Percentiles rank a stretch among this genome's conserved stretches.
Conservation (phyloP, 2,113 vertebrate genomes). For the Microcebus ravelobensis region DNA sequence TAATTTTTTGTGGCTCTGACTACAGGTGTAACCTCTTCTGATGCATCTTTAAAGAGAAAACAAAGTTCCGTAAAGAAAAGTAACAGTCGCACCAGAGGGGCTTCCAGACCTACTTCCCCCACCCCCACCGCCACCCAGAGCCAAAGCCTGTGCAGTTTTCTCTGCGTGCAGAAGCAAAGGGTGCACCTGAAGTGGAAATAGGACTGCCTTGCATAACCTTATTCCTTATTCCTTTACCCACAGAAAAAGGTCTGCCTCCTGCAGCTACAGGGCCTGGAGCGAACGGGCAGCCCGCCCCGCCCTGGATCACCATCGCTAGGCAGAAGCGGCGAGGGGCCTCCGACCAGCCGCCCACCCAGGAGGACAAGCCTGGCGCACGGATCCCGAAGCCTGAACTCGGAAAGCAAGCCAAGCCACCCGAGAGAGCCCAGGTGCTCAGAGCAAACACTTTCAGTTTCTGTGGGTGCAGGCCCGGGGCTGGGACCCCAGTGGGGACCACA, state of each 20-base stretch:
- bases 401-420: constrained; percentile 77
- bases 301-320: constrained; percentile 92
- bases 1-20: neutral
- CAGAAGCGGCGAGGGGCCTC: constrained; percentile 91
- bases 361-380: constrained; percentile 63
- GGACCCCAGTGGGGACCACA: rapidly evolving
- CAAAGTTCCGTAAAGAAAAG: neutral
- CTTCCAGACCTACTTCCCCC: neutral
- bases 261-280: constrained; percentile 46
- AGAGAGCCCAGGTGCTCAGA: constrained; percentile 81
- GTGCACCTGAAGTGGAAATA: neutral
- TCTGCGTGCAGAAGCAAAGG: neutral
- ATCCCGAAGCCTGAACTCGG: constrained; percentile 74
- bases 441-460: neutral
- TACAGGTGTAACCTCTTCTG: neutral
- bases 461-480: rapidly evolving
- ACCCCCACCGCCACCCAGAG: neutral
- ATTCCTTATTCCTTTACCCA: constrained; percentile 70
- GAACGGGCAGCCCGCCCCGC: constrained; percentile 80
- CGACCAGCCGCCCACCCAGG: constrained; percentile 87
- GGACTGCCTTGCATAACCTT: constrained; percentile 60
- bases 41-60: neutral
- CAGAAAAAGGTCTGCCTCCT: constrained; percentile 80
- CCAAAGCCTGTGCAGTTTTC: neutral
- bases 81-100: neutral